Evolutionary conservation across 2,888 invertebrate genomes (phyloP).

Genomic region (Archips xylosteana): DNA sequence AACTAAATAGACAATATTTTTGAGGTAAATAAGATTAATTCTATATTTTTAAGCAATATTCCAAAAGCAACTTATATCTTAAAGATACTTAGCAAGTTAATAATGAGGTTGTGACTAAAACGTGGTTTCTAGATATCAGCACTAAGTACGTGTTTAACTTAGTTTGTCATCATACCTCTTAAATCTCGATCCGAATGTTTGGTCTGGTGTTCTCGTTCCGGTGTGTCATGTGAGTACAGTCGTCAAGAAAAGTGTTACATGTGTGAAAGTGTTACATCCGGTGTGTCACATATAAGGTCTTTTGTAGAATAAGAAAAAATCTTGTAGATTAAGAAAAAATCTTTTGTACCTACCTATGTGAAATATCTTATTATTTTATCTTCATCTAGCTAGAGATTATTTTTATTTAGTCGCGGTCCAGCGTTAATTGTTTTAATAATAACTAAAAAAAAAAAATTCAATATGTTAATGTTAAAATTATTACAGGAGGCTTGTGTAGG

Average conservation of each 20-base stretch:
- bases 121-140: slow-evolving; percentile 35
- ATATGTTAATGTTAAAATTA: no score
- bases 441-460: no score
- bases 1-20: no score
- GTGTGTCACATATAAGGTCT: no score
- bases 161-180: slow-evolving; percentile 48
- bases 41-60: background rate
- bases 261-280: background rate
- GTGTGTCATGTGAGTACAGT: slow-evolving; percentile 46
- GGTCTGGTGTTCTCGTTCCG: slow-evolving; percentile 49
- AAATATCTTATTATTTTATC: no score
- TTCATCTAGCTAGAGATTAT: no score
- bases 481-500: no score
- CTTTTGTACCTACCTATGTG: no score
- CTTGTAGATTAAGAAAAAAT: no score
- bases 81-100: slow-evolving; percentile 3
- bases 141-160: slow-evolving; percentile 41
- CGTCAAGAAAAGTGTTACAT: slow-evolving; percentile 33
- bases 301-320: no score
- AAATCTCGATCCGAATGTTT: slow-evolving; percentile 53
- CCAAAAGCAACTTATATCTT: background rate
- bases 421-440: no score
- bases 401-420: no score
- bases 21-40: background rate
- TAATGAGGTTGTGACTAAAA: slow-evolving; percentile 48